Evolutionary conservation across 2,113 vertebrate genomes (phyloP).

Genomic region (Albula glossodonta): DNA sequence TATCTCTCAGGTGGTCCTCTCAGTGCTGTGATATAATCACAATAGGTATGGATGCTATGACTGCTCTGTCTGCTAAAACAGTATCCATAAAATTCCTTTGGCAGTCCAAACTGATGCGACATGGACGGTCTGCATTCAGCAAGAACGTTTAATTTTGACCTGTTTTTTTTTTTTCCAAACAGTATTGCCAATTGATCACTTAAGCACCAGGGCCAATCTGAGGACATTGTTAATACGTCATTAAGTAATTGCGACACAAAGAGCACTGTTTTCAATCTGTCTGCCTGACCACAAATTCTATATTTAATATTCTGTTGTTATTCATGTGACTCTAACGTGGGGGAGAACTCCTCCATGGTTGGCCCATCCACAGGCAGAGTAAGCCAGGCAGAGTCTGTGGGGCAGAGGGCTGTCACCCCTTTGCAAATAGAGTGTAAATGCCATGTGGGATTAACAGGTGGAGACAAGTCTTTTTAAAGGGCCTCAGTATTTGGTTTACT

Average conservation of each 20-base stretch:
- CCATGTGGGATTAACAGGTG: conserved; percentile 6
- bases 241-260: background rate
- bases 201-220: background rate
- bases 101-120: background rate
- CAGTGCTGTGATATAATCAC: too few relatives aligned
- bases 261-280: background rate
- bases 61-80: background rate
- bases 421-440: background rate
- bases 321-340: background rate
- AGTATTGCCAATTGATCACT: too few relatives aligned
- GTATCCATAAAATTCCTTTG: background rate
- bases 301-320: background rate
- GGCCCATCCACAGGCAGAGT: background rate
- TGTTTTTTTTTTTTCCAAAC: too few relatives aligned
- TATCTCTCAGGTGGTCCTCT: background rate
- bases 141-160: too few relatives aligned
- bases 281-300: background rate
- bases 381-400: background rate
- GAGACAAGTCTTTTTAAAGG: background rate
- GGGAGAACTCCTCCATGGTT: background rate
- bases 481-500: conserved; percentile 20
- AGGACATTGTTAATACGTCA: background rate
- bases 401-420: background rate
- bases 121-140: background rate
- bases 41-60: background rate